Evolutionary conservation across 1,140 invertebrate species (phyloP).

Genomic region (Zaprionus kolodkinae): DNA sequence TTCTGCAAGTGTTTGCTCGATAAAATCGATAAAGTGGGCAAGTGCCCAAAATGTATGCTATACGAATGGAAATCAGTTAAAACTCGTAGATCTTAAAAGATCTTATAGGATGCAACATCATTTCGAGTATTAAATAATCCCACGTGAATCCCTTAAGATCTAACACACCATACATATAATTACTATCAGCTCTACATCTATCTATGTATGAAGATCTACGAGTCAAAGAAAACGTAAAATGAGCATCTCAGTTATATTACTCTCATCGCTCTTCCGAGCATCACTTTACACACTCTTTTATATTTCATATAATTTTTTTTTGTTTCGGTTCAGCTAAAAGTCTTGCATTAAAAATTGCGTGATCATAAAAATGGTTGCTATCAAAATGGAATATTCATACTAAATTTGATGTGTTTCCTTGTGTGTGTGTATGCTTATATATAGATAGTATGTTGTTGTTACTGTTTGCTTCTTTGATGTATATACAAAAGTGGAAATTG

Average conservation of each 20-base stretch:
- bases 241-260: too few relatives aligned
- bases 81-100: background rate
- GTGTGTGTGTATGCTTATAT: constrained; percentile 14
- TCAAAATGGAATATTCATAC: constrained; percentile 71
- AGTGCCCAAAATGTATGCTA: background rate
- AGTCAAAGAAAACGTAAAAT: too few relatives aligned
- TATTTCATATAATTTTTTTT: too few relatives aligned
- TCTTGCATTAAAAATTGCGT: constrained; percentile 56
- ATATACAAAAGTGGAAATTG: constrained; percentile 71
- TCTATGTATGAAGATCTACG: background rate
- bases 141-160: too few relatives aligned
- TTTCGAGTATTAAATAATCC: background rate
- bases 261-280: too few relatives aligned
- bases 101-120: background rate
- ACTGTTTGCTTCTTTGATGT: constrained; percentile 14
- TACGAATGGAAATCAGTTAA: background rate
- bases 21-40: background rate
- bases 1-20: constrained; percentile 28
- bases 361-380: constrained; percentile 74
- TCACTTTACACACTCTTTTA: too few relatives aligned
- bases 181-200: too few relatives aligned
- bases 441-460: constrained; percentile 34
- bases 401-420: constrained; percentile 41
- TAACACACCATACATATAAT: too few relatives aligned
- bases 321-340: constrained; percentile 43